phyloP scores from a whole-genome alignment of 2,113 vertebrate genomes.

The Chionomys nivalis region DNA sequence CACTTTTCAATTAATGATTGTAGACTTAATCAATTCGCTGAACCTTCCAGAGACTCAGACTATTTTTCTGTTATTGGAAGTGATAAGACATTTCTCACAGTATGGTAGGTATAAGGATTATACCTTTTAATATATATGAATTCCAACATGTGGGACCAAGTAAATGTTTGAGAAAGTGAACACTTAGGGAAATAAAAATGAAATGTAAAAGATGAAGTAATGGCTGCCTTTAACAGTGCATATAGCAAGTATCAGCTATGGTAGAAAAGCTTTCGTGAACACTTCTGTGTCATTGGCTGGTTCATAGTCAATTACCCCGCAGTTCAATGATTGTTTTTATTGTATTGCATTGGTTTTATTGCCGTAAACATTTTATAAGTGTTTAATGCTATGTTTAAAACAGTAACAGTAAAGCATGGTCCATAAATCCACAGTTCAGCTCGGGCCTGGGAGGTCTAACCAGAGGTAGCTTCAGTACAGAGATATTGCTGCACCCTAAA shows the following conservation, averaged over 20 bases:
- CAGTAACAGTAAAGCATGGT: neutral
- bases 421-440: neutral
- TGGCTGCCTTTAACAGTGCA: no score
- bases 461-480: neutral
- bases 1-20: neutral
- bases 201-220: neutral
- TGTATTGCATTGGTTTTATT: neutral
- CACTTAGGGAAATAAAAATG: neutral
- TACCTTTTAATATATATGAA: neutral
- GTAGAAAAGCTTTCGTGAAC: neutral
- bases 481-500: neutral
- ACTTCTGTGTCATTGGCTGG: neutral
- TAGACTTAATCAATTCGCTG: neutral
- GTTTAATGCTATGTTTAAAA: neutral
- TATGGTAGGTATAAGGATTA: neutral
- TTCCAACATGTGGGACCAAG: neutral
- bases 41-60: neutral
- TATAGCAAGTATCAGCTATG: neutral
- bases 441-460: neutral
- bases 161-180: neutral
- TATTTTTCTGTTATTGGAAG: neutral
- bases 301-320: neutral
- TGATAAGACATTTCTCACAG: neutral
- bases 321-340: neutral
- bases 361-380: neutral